phyloP scores from a whole-genome alignment of 2,113 vertebrate species.

The Ascaphus truei region DNA sequence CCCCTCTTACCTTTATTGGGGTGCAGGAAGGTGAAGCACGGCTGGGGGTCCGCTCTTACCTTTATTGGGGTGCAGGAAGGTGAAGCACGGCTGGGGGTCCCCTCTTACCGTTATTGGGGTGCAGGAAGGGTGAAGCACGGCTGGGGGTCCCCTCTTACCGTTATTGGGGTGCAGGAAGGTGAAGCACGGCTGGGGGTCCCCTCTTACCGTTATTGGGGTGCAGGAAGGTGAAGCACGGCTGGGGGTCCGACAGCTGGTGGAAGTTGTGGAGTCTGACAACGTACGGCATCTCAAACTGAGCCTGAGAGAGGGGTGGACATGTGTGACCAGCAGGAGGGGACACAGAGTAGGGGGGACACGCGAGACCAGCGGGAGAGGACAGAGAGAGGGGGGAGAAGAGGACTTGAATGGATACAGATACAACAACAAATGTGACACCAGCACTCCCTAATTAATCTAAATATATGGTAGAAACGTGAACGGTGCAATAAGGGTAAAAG shows the following conservation, averaged over 20 bases:
- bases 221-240: constrained; percentile 82
- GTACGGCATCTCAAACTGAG: constrained; percentile 89
- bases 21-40: not conserved
- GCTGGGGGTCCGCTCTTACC: not conserved
- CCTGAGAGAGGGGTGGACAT: constrained; percentile 50
- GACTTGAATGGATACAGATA: too few relatives aligned
- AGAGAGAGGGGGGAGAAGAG: not conserved
- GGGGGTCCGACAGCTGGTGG: constrained; percentile 81
- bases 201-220: constrained; percentile 77
- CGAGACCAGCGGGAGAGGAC: not conserved
- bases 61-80: constrained; percentile 71
- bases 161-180: constrained; percentile 80
- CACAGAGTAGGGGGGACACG: not conserved
- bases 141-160: too few relatives aligned
- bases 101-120: too few relatives aligned
- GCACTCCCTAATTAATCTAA: not conserved
- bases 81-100: constrained; percentile 83
- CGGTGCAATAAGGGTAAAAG: not conserved
- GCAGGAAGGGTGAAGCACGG: too few relatives aligned
- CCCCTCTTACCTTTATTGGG: not conserved
- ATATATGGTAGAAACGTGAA: too few relatives aligned
- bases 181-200: constrained; percentile 83
- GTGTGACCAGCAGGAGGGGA: too few relatives aligned
- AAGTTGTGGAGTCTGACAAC: constrained; percentile 91
- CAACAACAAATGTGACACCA: not conserved